Evolutionary conservation across 2,113 vertebrate genomes (phyloP).

Genomic region (Psettodes erumei): DNA sequence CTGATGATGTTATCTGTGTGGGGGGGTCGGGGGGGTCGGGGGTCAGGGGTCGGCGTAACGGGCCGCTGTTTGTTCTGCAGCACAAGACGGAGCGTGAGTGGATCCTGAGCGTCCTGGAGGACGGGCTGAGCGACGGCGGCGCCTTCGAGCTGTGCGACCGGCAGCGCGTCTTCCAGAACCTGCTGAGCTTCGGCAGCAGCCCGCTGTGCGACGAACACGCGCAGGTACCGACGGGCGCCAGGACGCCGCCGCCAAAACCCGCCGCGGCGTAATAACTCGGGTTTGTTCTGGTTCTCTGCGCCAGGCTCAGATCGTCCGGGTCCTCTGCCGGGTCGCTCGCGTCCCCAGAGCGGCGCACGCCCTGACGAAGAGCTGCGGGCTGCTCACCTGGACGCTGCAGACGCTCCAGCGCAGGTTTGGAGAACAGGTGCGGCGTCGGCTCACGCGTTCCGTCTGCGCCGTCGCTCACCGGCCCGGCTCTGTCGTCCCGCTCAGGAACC

Average conservation of each 20-base stretch:
- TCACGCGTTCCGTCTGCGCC: too few species aligned
- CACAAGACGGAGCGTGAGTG: slow-evolving; percentile 90
- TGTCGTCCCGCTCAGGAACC: slow-evolving; percentile 77
- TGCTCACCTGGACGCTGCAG: slow-evolving; percentile 90
- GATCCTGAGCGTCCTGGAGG: slow-evolving; percentile 87
- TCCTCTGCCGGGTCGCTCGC: slow-evolving; percentile 83
- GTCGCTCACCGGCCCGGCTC: too few species aligned
- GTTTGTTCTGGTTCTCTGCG: slow-evolving; percentile 17
- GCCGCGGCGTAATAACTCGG: too few species aligned
- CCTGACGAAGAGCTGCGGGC: slow-evolving; percentile 87
- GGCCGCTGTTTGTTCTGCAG: slow-evolving; percentile 69
- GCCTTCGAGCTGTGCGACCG: slow-evolving; percentile 88
- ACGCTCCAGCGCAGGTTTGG: slow-evolving; percentile 85
- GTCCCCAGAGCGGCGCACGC: slow-evolving; percentile 88
- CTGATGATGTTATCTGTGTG: slow-evolving; percentile 27
- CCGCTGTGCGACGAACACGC: slow-evolving; percentile 85
- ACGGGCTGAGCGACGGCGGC: slow-evolving; percentile 87
- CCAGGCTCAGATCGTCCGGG: slow-evolving; percentile 88
- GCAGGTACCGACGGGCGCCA: slow-evolving; percentile 84
- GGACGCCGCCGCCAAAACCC: too few species aligned
- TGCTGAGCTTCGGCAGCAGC: slow-evolving; percentile 89
- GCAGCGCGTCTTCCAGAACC: slow-evolving; percentile 88
- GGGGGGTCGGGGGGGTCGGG: too few species aligned
- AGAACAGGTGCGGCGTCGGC: too few species aligned
- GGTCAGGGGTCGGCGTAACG: not conserved